These are phyloP conservation scores for Anoncus sp. DNA, from an alignment of 2,888 invertebrate species.

Conservation along the genomic window DNA sequence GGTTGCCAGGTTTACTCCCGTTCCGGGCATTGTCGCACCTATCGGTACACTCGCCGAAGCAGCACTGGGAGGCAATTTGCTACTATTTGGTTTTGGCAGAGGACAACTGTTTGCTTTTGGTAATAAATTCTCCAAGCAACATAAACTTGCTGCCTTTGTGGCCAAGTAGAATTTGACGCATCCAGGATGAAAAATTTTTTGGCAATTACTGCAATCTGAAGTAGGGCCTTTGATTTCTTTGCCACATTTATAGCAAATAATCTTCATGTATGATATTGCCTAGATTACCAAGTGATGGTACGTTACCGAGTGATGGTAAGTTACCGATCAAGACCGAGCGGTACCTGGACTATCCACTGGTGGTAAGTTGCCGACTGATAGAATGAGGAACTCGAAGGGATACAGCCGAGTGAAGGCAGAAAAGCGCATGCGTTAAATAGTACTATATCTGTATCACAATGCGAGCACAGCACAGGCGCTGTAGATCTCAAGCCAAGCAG, in stretches of 20 bases:
- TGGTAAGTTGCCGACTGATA: too few species aligned
- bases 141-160: neutral
- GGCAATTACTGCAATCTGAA: neutral
- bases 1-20: neutral
- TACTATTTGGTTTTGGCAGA: neutral
- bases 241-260: neutral
- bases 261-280: neutral
- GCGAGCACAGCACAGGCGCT: too few species aligned
- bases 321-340: too few species aligned
- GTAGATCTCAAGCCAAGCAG: too few species aligned
- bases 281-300: neutral
- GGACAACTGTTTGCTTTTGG: neutral
- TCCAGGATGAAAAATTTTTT: neutral
- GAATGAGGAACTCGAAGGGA: too few species aligned
- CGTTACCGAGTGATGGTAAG: too few species aligned
- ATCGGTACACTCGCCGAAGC: too few species aligned
- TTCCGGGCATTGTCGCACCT: neutral
- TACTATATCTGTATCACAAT: too few species aligned
- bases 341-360: too few species aligned
- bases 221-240: neutral
- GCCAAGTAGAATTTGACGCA: neutral
- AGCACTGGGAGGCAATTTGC: too few species aligned
- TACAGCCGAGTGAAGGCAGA: too few species aligned
- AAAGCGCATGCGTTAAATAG: too few species aligned
- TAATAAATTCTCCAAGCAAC: neutral